Percentiles rank a stretch among this genome's conserved stretches.
These are phyloP conservation scores for Urocitellus parryii DNA, from an alignment of 2,113 vertebrate species.

Conservation along the genomic window DNA sequence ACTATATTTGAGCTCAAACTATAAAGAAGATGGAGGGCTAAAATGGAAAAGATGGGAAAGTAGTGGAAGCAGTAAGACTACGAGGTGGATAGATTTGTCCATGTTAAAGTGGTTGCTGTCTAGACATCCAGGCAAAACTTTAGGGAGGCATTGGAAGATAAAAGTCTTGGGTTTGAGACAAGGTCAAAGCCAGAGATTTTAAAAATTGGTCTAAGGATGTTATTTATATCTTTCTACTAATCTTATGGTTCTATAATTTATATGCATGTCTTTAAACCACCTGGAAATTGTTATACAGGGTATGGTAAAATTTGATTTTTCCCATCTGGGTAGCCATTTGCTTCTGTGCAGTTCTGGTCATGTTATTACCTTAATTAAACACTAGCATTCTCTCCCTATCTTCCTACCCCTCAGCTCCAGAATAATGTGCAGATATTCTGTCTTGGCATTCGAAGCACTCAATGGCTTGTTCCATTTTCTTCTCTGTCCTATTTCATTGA, in stretches of 20 bases:
- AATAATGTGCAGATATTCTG: not conserved
- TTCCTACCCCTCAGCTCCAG: not conserved
- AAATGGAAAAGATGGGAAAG: not conserved
- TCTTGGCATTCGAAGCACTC: not conserved
- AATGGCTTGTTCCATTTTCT: not conserved
- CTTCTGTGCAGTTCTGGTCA: not conserved
- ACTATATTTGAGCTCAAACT: not conserved
- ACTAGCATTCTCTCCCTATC: not conserved
- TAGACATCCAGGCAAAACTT: not conserved
- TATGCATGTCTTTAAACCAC: not conserved
- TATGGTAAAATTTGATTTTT: not conserved
- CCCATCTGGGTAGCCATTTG: not conserved
- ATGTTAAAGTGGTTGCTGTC: not conserved
- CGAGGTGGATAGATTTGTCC: not conserved
- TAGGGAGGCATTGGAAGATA: not conserved
- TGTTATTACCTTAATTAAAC: not conserved
- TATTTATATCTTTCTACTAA: conserved; percentile 15
- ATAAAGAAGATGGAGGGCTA: not conserved
- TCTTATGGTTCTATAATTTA: not conserved
- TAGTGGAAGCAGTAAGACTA: not conserved
- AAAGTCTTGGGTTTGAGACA: not conserved
- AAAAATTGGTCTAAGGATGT: not conserved
- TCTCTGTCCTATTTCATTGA: not conserved
- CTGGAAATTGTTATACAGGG: not conserved
- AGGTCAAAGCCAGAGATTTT: not conserved